Evolutionary conservation across 2,113 vertebrate genomes (phyloP), one percentile per base, ranked within the genome.

Genomic region (Halcyon senegalensis): DNA sequence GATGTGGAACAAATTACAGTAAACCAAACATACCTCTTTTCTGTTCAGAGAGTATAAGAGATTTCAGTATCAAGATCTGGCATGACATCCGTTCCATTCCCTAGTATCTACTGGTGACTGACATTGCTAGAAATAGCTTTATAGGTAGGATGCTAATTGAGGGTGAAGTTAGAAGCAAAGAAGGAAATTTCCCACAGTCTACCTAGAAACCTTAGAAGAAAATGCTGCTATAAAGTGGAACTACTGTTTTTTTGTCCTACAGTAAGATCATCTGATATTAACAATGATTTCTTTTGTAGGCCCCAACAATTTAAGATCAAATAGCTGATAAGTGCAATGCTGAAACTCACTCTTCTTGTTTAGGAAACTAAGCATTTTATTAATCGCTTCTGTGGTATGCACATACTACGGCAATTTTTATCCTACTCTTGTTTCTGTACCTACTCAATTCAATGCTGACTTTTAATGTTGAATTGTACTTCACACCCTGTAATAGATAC

Each of bases 301-400:
- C 56, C 53, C 31, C 62, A 90, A 53, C 62, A 78, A 74, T 85
- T 96, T 96, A 55, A 82, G 72, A 96, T 87, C 84, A 70, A 97
- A 94, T 28, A 75, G 28, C 33, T 90, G 87, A 94, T 94, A 96
- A 94, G 13, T 62, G 67, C 81, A 89, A 64, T 33, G 20, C 73
- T 91, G 72, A 85, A 96, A 97, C 83, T 95, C 60, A 94, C 84
- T 97, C 95, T 94, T 93, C 90, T 89, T 83, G 66, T 90, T 76
- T 83, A 51, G 20, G 72, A 91, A 60, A 62, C 53, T 88, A 89
- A 95, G 28, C 28, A 68, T 90, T 94, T 93, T 96, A 94, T 84
- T 94, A 95, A 91, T 96, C 72, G 56, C 24, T 85, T 86, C 37
- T 77, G 63, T 59, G 55, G 56, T 64, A 51, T 81, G 80, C 39